Percentiles rank a stretch among this genome's conserved stretches.
Conservation (phyloP, 2,888 invertebrate genomes). For the Penaeus monodon region DNA sequence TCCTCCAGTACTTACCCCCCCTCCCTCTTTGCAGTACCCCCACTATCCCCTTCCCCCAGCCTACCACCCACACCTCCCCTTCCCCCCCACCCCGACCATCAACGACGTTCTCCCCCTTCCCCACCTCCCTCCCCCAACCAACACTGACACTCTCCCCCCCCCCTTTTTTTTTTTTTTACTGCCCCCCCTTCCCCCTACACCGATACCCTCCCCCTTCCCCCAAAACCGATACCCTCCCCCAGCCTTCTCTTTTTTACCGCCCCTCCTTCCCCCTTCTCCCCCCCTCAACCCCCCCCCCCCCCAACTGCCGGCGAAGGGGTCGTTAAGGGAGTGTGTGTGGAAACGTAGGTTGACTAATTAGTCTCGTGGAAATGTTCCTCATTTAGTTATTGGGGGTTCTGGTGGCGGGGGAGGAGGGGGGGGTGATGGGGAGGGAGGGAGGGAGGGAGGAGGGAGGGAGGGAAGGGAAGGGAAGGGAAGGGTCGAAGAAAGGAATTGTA, state of each 20-base stretch:
- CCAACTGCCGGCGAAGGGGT: background rate
- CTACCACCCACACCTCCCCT: background rate
- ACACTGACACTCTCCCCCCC: too few relatives aligned
- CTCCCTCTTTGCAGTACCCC: background rate
- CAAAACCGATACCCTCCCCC: background rate
- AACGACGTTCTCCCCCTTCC: too few relatives aligned
- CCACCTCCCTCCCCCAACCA: too few relatives aligned
- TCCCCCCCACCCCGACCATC: background rate
- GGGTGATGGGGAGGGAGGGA: background rate
- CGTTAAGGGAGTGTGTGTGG: too few relatives aligned
- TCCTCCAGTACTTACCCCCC: background rate
- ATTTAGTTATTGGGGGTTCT: background rate
- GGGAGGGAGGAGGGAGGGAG: background rate
- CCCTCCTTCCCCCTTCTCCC: too few relatives aligned
- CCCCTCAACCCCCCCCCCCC: background rate
- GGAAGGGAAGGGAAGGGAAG: background rate
- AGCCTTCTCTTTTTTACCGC: background rate
- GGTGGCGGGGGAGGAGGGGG: background rate
- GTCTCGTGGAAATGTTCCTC: too few relatives aligned
- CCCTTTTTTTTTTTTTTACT: too few relatives aligned
- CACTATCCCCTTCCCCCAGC: background rate
- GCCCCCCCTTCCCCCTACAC: too few relatives aligned
- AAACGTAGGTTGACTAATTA: too few relatives aligned
- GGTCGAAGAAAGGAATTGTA: background rate
- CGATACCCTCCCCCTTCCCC: background rate